phyloP scores from a whole-genome alignment of 2,113 vertebrate species.

The Colius striatus region DNA sequence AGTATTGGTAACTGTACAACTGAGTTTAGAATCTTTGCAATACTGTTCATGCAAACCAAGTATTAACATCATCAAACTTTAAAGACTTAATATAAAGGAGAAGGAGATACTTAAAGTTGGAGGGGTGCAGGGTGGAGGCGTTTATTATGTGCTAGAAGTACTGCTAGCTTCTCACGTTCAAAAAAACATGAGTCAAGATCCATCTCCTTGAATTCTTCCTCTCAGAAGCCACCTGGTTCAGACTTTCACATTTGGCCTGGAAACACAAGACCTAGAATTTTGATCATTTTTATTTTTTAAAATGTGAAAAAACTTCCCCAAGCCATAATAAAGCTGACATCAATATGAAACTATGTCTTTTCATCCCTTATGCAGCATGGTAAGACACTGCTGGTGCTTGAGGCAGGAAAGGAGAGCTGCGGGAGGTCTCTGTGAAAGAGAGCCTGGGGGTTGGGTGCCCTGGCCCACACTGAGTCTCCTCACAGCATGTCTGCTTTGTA shows the following conservation, averaged over 20 bases:
- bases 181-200: background rate
- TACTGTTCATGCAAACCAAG: background rate
- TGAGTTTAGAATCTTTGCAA: background rate
- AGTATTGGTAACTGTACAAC: background rate
- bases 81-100: background rate
- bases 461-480: background rate
- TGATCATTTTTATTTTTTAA: too few relatives aligned
- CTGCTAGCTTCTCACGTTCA: background rate
- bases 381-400: background rate
- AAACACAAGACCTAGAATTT: background rate
- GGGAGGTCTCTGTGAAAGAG: background rate
- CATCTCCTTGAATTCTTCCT: background rate
- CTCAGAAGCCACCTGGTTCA: background rate
- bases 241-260: background rate
- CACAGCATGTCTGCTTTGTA: background rate
- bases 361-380: accelerated
- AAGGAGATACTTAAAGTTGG: background rate
- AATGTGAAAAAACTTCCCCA: background rate
- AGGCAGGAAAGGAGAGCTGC: background rate
- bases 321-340: background rate
- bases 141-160: background rate
- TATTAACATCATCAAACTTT: background rate
- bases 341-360: background rate
- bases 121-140: too few relatives aligned
- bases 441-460: background rate